Evolutionary conservation across 2,888 invertebrate species (phyloP).

Genomic region (Linnaemya tessellans): DNA sequence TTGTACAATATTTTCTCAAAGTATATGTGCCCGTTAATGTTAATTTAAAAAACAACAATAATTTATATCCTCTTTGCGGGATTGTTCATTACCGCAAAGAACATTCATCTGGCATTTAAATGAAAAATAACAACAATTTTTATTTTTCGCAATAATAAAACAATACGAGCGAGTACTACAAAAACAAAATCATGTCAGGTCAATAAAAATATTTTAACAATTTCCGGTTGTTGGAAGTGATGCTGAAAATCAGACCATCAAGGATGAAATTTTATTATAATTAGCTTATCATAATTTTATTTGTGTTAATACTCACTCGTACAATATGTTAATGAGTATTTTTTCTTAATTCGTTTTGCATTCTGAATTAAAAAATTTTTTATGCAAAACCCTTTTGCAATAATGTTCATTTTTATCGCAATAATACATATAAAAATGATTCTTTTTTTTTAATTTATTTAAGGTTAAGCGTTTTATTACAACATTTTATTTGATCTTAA

Average conservation of each 20-base stretch:
- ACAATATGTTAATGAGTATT: constrained; percentile 14
- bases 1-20: background rate
- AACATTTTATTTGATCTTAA: background rate
- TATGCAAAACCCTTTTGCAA: background rate
- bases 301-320: background rate
- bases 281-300: constrained; percentile 53
- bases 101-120: constrained; percentile 56
- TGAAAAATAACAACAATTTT: constrained; percentile 25
- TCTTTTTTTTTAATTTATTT: background rate
- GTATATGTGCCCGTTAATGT: background rate
- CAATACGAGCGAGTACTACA: background rate
- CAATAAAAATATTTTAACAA: constrained; percentile 62
- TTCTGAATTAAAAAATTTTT: background rate
- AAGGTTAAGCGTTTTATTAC: background rate
- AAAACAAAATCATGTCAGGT: constrained; percentile 46
- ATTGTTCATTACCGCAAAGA: constrained; percentile 63
- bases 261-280: constrained; percentile 64
- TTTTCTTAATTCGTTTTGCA: constrained; percentile 10
- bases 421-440: background rate
- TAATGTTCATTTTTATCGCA: background rate
- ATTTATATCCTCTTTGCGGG: constrained; percentile 67
- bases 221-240: constrained; percentile 59
- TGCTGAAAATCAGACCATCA: constrained; percentile 67
- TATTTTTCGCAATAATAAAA: constrained; percentile 41
- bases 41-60: constrained; percentile 35